Base-by-base conservation (phyloP, 30 jellyfish, hydroid and myxozoan species). In the Cassiopea andromeda region DNA sequence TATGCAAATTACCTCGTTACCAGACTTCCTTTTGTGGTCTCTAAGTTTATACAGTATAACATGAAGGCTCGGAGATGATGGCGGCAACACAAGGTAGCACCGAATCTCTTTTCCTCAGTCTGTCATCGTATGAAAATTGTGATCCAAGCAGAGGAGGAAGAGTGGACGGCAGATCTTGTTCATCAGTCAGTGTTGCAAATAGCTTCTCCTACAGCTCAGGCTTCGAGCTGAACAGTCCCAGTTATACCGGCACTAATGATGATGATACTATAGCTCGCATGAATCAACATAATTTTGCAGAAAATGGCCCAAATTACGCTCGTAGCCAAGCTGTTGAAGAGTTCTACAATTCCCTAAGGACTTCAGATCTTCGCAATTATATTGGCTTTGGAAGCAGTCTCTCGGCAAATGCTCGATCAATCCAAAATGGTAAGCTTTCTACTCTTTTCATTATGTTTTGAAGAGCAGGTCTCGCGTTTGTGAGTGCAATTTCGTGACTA, bases 121-220 rank as follows among this genome's bases (percentile, higher is more conserved):
- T 90, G 43, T 60, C 97, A 16, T 27, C 92, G 1, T 82, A 69
- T 46, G 91, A 82, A 46, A 78, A 76, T 78, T 82, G 46, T 46
- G 91, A 82, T 75, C 88, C 78, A 60, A 69, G 77, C 85, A 90
- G 82, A 50, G 46, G 93, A 46, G 72, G 75, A 27, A 82, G 90
- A 66, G 74, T 87, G 84, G 97, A 90, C 86, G 82, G 74, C 92
- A 88, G 66, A 59, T 85, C 77, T 2, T 50, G 49, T 18, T 76
- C 85, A 77, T 12, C 93, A 8, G 19, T 49, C 80, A 64, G 73
- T 17, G 82, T 77, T 46, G 89, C 91, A 0, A 94, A 90, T 88
- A 85, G 93, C 69, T 94, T 94, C 75, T 90, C 97, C 67, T 94
- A 85, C 88, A 90, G 97, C 89, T 91, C 98, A 8, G 98, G 97